Conservation (phyloP, 2,113 vertebrate species). For the Syrmaticus mikado region DNA sequence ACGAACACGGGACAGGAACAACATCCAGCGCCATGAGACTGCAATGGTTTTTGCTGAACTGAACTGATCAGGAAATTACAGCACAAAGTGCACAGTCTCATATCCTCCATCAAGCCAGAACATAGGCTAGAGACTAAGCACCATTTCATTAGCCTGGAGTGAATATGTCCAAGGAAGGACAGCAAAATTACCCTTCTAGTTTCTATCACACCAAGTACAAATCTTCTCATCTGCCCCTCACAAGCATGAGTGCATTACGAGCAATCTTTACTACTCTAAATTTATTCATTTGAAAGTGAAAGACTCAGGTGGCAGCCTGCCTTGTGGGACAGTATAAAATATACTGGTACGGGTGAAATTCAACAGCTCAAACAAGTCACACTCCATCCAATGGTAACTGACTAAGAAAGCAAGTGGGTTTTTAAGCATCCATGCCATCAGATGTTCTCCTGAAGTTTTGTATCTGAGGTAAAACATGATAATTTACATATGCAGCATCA, state of each 20-base stretch:
- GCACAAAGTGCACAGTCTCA: not conserved
- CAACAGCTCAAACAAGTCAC: rapidly evolving
- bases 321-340: rapidly evolving
- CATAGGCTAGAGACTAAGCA: not conserved
- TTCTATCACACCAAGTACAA: not conserved
- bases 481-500: not conserved
- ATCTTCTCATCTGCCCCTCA: rapidly evolving
- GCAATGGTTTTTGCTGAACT: not conserved
- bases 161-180: rapidly evolving
- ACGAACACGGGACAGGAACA: not conserved
- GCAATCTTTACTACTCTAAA: not conserved
- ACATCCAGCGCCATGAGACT: not conserved
- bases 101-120: not conserved
- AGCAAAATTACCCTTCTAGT: not conserved
- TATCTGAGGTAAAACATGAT: not conserved
- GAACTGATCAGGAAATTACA: rapidly evolving
- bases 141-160: not conserved
- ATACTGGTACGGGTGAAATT: not conserved
- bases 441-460: not conserved
- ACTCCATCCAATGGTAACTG: not conserved
- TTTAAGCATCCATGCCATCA: not conserved
- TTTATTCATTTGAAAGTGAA: not conserved
- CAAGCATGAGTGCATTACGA: too few relatives aligned
- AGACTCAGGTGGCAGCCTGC: not conserved
- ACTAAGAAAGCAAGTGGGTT: rapidly evolving